Evolutionary conservation across 2,888 invertebrate genomes (phyloP).

Genomic region (Folsomia manolachei): DNA sequence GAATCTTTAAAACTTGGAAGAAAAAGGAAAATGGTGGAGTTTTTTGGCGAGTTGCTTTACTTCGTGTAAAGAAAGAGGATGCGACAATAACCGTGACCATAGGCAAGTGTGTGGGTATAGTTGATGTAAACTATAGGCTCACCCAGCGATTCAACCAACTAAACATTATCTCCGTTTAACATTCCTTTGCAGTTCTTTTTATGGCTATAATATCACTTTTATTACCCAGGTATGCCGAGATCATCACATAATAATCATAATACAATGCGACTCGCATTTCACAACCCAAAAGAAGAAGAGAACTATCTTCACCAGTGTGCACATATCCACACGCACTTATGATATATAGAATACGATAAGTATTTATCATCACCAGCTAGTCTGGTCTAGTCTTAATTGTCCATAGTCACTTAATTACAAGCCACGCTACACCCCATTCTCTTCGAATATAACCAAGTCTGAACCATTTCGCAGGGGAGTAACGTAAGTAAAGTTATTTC

Average conservation of each 20-base stretch:
- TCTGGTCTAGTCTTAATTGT: background rate
- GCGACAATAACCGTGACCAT: conserved; percentile 6
- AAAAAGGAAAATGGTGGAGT: background rate
- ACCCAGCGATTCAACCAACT: background rate
- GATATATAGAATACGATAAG: too few relatives aligned
- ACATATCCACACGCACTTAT: conserved; percentile 1
- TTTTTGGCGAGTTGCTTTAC: conserved; percentile 5
- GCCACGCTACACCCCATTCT: too few relatives aligned
- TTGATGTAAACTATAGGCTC: too few relatives aligned
- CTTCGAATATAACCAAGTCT: too few relatives aligned
- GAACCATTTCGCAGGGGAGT: too few relatives aligned
- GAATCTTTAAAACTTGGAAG: too few relatives aligned
- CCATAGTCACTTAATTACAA: background rate
- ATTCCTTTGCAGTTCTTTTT: conserved; percentile 18
- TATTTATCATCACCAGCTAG: background rate
- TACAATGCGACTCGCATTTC: background rate
- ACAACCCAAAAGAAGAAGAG: background rate
- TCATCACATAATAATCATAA: conserved; percentile 23
- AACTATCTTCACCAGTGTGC: background rate
- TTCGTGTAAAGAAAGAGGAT: too few relatives aligned
- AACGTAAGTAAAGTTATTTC: too few relatives aligned
- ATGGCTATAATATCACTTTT: conserved; percentile 17
- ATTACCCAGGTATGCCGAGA: conserved; percentile 15
- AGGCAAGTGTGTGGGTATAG: background rate
- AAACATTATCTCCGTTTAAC: conserved; percentile 10